Evolutionary conservation across 2,888 invertebrate species (phyloP), one percentile per base, ranked within the genome.

Genomic region (Stenichneumon culpator): DNA sequence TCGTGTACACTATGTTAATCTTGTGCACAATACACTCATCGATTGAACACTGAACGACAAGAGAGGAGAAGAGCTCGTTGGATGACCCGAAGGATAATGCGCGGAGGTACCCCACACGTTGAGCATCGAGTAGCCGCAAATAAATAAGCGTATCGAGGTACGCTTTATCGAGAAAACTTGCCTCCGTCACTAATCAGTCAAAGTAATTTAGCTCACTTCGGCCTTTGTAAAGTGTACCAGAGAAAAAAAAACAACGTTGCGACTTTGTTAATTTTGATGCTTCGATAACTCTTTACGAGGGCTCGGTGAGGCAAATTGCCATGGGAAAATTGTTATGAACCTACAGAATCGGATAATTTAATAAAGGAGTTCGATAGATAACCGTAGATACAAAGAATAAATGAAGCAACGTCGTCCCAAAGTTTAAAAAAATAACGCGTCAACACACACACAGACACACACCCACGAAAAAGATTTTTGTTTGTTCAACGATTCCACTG

Each of bases 401-500:
- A 36, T 9, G 36, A 65, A 65, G 57, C 44, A 67, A 47, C 44
- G 16, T 22, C 54, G 63, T 16, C 16, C 32, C 16, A 72, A 36
- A 67, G 52, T 22, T 22, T 47, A 67, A 19, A 63, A 36, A 65
- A 73, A 79, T n/a, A 44, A 22, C 5, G 72, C 73, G 72, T 70
- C 28, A 32, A 65, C 57, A 73, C 28, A 63, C 63, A 57, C 22
- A 57, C 25, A 57, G 19, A 57, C 25, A 57, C 57, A 57, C 57
- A 57, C 63, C 32, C 63, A 32, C 63, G 28, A 63, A 16, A 63
- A n/a, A 52, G n/a, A 63, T 28, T 28, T 32, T 63, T 47, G 44
- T 16, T 63, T 16, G 32, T 32, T 84, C n/a, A 67, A 82, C 60
- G 81, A 70, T 82, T 47, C 68, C 63, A 28, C 57, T 80, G 79